Evolutionary conservation across 30 jellyfish, hydroid and myxozoan genomes (phyloP), one percentile per base, ranked within the genome.

Genomic region (Hydra vulgaris): DNA sequence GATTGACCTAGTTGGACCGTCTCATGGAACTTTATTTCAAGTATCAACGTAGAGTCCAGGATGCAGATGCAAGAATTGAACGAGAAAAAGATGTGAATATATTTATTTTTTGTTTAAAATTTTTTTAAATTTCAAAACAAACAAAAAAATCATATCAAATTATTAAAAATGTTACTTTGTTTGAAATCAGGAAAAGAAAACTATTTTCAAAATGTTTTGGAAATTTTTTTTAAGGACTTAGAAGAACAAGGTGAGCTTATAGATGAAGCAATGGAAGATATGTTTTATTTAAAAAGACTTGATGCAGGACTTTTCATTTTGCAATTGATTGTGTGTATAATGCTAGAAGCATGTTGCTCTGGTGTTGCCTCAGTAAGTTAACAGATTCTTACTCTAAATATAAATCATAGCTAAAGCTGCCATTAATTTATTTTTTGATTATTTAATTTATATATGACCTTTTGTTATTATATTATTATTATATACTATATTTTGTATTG

Each of bases 1-100:
- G n/a, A n/a, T n/a, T n/a, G n/a, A n/a, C n/a, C n/a, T 23, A 92
- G 98, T 89, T 92, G 27, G 98, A 92, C 61, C 95, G 98, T 16
- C 75, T 92, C 53, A 84, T 92, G 96, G 96, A 92, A 70, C 66
- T 92, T 26, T 92, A 92, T 55, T 86, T 92, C 81, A 87, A 80
- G 23, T 92, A 92, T 73, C 95, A 72, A 17, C 25, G 88, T 1
- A 83, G 87, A 27, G 98, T 92, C 25, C 98, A 87, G 84, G 95
- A 84, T 25, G 96, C 96, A 22, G 98, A 92, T 82, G 81, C 82
- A 18, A 87, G 86, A 78, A 92, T 92, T 17, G 98, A 92, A 67
- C 88, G 83, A 26, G 98, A 92, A 71, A 92, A 84, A 78, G 98
- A 92, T 73, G 98, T 92, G 70, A 81, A 89, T 82, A 7, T 1